Conservation (phyloP, 2,888 invertebrate species). For the Chrysolina haemoptera region DNA sequence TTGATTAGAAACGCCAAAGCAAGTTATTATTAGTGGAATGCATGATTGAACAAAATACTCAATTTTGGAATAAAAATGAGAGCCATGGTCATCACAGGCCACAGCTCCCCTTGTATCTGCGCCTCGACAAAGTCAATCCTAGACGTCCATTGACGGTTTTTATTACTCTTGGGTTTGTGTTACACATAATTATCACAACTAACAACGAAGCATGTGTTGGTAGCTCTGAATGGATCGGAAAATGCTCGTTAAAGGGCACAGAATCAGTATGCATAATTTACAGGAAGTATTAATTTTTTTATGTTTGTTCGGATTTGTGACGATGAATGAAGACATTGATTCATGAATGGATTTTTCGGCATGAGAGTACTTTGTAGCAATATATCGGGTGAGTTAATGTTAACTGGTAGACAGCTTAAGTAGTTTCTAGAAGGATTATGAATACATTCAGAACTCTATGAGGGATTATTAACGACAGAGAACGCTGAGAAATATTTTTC, state of each 20-base stretch:
- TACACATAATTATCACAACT: constrained; percentile 18
- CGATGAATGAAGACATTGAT: constrained; percentile 23
- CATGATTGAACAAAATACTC: too few relatives aligned
- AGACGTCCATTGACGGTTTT: constrained; percentile 4
- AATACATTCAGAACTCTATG: neutral
- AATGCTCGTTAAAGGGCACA: constrained; percentile 33
- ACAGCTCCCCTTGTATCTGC: neutral
- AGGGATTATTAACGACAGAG: neutral
- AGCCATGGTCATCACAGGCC: neutral
- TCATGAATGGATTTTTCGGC: constrained; percentile 13
- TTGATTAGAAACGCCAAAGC: too few relatives aligned
- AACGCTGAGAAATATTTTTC: too few relatives aligned
- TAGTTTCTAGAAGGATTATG: neutral
- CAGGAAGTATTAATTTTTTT: constrained; percentile 37
- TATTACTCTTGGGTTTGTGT: constrained; percentile 6
- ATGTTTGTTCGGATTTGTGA: constrained; percentile 23
- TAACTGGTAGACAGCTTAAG: neutral
- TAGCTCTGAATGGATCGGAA: constrained; percentile 34
- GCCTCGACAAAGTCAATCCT: neutral
- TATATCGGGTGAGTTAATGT: constrained; percentile 8
- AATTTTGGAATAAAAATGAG: too few relatives aligned
- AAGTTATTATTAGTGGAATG: too few relatives aligned
- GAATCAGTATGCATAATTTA: constrained; percentile 27
- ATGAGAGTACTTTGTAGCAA: constrained; percentile 9
- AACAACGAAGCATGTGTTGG: constrained; percentile 31